Conservation (phyloP, 2,797 vertebrate species). For the Enteromius treurensis region DNA sequence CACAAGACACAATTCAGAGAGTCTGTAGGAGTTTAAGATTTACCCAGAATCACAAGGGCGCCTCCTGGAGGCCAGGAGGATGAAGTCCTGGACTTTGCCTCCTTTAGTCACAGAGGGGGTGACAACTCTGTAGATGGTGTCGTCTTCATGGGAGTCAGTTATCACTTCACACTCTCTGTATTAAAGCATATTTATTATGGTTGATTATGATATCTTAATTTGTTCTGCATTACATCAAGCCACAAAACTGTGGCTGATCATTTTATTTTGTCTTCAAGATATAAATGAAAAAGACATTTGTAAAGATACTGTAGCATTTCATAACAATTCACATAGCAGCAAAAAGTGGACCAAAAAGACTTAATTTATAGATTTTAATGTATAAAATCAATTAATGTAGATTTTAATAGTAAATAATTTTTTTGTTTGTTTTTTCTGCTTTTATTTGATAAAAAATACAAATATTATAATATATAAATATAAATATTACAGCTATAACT, state of each 20-base stretch:
- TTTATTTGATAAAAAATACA: neutral
- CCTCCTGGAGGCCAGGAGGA: constrained; percentile 89
- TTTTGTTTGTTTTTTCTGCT: neutral
- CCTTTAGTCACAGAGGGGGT: constrained; percentile 77
- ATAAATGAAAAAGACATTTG: neutral
- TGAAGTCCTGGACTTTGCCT: constrained; percentile 87
- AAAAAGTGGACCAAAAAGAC: neutral
- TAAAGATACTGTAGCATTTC: neutral
- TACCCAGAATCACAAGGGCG: constrained; percentile 89
- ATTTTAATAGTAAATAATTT: neutral
- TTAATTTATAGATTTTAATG: neutral
- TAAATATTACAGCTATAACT: neutral
- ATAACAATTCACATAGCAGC: neutral
- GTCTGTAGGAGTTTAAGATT: constrained; percentile 8
- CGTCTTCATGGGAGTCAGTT: constrained; percentile 87
- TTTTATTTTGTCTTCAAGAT: neutral
- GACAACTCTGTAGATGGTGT: constrained; percentile 87
- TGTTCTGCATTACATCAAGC: neutral
- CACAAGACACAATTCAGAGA: neutral
- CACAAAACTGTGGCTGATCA: neutral
- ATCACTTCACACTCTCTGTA: constrained; percentile 86
- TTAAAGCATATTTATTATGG: neutral
- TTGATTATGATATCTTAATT: neutral
- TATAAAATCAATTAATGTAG: neutral
- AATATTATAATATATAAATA: neutral